These are phyloP conservation scores for Cerceris ruficornis DNA, from an alignment of 2,888 invertebrate species.

Conservation along the genomic window DNA sequence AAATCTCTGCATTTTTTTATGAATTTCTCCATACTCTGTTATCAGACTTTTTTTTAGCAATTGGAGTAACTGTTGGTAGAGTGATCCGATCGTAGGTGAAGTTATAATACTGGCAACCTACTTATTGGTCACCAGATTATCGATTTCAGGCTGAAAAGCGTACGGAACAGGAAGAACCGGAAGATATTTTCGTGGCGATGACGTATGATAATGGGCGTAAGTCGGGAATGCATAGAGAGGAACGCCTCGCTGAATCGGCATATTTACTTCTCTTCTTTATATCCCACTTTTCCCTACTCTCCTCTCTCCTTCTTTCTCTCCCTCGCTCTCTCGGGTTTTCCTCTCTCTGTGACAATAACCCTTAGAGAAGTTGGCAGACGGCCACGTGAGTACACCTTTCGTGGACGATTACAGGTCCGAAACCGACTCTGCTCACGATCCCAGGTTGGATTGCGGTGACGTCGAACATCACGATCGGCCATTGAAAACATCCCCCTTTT, in stretches of 20 bases:
- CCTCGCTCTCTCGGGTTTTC: neutral
- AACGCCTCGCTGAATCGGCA: constrained; percentile 52
- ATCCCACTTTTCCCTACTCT: constrained; percentile 1
- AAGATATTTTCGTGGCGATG: constrained; percentile 42
- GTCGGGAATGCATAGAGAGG: constrained; percentile 38
- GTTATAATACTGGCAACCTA: neutral
- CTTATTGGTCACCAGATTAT: constrained; percentile 26
- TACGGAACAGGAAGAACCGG: constrained; percentile 8
- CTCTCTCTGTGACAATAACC: constrained; percentile 55
- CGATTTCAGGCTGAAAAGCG: constrained; percentile 16
- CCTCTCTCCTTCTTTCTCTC: constrained; percentile 2
- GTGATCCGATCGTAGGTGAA: constrained; percentile 1
- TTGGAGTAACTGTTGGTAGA: too few species aligned
- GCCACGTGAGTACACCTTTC: constrained; percentile 58
- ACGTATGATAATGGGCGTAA: constrained; percentile 48
- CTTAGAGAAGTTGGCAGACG: constrained; percentile 55
- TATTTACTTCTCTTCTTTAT: constrained; percentile 42
- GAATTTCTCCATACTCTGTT: neutral
- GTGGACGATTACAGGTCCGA: constrained; percentile 54
- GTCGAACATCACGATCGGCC: constrained; percentile 18
- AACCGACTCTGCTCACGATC: constrained; percentile 39
- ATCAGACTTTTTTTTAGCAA: too few species aligned
- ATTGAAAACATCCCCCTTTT: constrained; percentile 1
- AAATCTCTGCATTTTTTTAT: too few species aligned
- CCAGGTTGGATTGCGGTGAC: constrained; percentile 29